Conservation (phyloP, 2,113 vertebrate species). For the Panthera tigris region DNA sequence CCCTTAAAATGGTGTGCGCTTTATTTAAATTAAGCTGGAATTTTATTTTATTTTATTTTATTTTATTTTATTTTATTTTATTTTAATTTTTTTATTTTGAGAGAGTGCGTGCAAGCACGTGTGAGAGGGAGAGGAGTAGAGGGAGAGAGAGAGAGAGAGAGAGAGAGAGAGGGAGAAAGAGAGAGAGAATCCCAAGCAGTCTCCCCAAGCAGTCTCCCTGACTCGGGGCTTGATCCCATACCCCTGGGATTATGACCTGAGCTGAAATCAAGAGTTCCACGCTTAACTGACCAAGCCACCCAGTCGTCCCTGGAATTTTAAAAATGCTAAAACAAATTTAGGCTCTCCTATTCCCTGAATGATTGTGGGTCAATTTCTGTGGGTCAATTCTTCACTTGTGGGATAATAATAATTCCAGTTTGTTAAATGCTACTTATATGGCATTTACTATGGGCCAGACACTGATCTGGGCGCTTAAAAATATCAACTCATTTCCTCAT, state of each 20-base stretch:
- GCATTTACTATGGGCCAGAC: not conserved
- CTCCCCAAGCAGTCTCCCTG: no score
- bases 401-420: not conserved
- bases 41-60: not conserved
- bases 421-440: not conserved
- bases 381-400: not conserved
- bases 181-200: no score
- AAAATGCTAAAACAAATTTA: not conserved
- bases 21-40: not conserved
- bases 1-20: not conserved
- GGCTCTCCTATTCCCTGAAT: not conserved
- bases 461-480: not conserved
- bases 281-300: no score
- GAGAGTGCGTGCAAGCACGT: no score
- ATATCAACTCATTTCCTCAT: not conserved
- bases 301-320: not conserved
- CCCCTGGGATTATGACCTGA: no score
- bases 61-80: not conserved
- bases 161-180: no score
- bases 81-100: no score
- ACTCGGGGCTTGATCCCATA: no score
- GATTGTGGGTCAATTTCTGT: not conserved
- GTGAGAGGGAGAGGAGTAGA: no score
- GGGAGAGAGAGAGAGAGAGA: no score
- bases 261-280: no score